Conservation (phyloP, 2,888 invertebrate species). For the Macropis europaea region DNA sequence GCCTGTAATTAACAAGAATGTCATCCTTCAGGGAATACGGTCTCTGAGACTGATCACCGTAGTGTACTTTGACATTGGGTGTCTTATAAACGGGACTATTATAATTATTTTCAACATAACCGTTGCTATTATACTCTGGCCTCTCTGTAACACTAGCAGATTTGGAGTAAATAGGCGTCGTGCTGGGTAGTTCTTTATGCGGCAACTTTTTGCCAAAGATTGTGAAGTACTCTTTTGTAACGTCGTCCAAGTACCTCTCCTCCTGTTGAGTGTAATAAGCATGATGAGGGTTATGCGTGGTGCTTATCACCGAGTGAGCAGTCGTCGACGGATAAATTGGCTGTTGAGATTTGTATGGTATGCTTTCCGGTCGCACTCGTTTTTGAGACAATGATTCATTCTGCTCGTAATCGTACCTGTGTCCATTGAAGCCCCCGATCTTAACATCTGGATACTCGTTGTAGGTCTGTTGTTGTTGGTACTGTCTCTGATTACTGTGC, state of each 20-base stretch:
- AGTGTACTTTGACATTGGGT: constrained; percentile 81
- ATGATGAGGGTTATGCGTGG: constrained; percentile 83
- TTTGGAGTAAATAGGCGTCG: constrained; percentile 74
- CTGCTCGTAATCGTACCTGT: constrained; percentile 62
- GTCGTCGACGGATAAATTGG: constrained; percentile 71
- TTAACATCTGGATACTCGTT: constrained; percentile 68
- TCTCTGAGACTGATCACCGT: constrained; percentile 80
- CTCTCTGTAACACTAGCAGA: constrained; percentile 70
- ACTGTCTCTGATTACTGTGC: constrained; percentile 50
- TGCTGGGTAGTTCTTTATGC: constrained; percentile 80
- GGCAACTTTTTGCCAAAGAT: constrained; percentile 87
- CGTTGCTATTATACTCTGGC: constrained; percentile 64
- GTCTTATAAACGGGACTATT: constrained; percentile 61
- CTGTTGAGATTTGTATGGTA: constrained; percentile 38
- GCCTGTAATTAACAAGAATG: constrained; percentile 86
- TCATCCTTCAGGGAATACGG: constrained; percentile 84
- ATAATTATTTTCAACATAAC: constrained; percentile 63
- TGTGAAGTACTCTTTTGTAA: constrained; percentile 88
- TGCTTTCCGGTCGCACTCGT: constrained; percentile 26
- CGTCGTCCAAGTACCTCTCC: constrained; percentile 86
- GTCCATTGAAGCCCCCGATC: constrained; percentile 21
- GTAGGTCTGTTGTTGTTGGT: constrained; percentile 58
- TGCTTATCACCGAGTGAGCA: constrained; percentile 74
- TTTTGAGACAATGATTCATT: constrained; percentile 41
- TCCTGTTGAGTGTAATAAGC: constrained; percentile 86